Evolutionary conservation across 2,888 invertebrate genomes (phyloP).

Genomic region (Phania funesta): DNA sequence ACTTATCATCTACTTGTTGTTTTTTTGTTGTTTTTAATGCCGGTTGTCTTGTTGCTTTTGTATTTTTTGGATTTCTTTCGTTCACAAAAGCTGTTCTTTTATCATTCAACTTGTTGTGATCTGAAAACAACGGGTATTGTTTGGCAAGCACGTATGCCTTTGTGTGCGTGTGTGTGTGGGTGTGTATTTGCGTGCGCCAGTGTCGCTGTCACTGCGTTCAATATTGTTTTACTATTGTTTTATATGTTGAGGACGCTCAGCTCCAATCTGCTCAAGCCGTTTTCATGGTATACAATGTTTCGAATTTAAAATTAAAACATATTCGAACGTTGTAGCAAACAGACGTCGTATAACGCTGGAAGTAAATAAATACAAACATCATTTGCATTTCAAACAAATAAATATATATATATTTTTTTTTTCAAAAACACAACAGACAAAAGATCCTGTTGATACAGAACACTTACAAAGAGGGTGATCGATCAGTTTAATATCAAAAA

Average conservation of each 20-base stretch:
- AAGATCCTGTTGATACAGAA: slow-evolving; percentile 40
- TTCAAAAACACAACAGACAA: slow-evolving; percentile 10
- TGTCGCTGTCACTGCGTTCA: slow-evolving; percentile 4
- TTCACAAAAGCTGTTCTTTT: slow-evolving; percentile 55
- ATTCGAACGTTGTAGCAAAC: slow-evolving; percentile 56
- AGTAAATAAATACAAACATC: slow-evolving; percentile 11
- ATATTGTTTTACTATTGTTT: slow-evolving; percentile 34
- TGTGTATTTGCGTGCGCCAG: neutral
- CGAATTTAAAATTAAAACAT: slow-evolving; percentile 55
- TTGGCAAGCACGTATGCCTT: slow-evolving; percentile 36
- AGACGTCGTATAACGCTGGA: slow-evolving; percentile 49
- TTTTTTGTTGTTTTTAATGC: slow-evolving; percentile 30
- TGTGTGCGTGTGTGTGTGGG: slow-evolving; percentile 1
- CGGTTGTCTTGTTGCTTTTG: slow-evolving; percentile 39
- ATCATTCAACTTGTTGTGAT: slow-evolving; percentile 42
- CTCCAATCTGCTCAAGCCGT: slow-evolving; percentile 45
- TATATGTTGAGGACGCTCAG: slow-evolving; percentile 29
- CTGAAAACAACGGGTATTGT: slow-evolving; percentile 54
- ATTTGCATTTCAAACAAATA: slow-evolving; percentile 13
- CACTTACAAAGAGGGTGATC: neutral
- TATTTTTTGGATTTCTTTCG: slow-evolving; percentile 36
- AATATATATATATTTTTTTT: no score
- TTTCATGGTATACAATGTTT: slow-evolving; percentile 46
- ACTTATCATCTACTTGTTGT: neutral
- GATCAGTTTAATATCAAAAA: neutral